Conservation (phyloP, 2,113 vertebrate species). For the Ameiurus melas region DNA sequence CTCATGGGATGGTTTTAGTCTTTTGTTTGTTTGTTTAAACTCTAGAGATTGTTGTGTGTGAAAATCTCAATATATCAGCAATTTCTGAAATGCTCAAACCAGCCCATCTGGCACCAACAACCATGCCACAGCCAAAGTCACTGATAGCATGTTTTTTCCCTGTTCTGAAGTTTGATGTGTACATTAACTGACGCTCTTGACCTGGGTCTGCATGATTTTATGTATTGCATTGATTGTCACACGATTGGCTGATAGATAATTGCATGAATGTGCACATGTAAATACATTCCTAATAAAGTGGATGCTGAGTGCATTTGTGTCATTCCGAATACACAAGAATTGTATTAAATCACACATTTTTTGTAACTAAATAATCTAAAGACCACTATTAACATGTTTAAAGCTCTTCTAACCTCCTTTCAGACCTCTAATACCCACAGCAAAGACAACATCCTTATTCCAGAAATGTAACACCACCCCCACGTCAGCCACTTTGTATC, state of each 20-base stretch:
- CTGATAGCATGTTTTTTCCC: neutral
- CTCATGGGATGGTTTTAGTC: neutral
- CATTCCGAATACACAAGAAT: constrained; percentile 20
- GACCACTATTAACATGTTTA: constrained; percentile 63
- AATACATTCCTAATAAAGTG: neutral
- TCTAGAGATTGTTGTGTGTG: neutral
- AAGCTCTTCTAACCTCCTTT: constrained; percentile 9
- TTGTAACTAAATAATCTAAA: constrained; percentile 61
- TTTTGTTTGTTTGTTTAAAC: neutral
- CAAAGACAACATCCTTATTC: constrained; percentile 24
- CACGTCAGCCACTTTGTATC: constrained; percentile 28
- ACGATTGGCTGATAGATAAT: neutral
- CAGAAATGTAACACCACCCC: constrained; percentile 36
- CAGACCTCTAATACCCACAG: neutral
- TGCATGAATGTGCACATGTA: neutral
- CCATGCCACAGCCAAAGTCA: neutral
- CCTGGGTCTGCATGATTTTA: neutral
- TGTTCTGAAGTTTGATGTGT: neutral
- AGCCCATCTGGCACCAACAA: neutral
- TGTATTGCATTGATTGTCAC: neutral
- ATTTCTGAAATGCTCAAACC: neutral
- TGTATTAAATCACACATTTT: constrained; percentile 39
- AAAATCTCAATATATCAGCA: neutral
- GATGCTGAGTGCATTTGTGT: neutral
- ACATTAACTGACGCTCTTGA: neutral